These are phyloP conservation scores for Lontra canadensis DNA, from an alignment of 2,113 vertebrate species.

Conservation along the genomic window DNA sequence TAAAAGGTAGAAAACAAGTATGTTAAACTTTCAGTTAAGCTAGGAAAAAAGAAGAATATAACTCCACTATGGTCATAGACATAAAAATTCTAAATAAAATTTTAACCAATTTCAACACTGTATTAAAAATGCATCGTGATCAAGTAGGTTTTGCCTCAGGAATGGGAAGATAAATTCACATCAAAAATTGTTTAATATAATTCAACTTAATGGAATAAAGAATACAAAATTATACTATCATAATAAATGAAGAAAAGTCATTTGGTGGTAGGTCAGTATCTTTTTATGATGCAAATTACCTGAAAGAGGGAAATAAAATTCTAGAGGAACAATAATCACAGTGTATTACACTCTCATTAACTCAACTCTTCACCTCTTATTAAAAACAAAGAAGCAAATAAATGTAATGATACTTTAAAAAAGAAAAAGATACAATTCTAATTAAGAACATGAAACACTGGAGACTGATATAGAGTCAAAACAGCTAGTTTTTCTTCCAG, in stretches of 20 bases:
- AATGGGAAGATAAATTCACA: background rate
- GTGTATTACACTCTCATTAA: background rate
- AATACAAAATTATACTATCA: background rate
- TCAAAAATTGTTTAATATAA: background rate
- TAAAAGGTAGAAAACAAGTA: background rate
- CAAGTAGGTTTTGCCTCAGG: background rate
- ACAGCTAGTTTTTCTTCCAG: background rate
- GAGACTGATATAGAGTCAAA: background rate
- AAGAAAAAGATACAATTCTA: background rate
- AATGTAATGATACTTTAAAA: background rate
- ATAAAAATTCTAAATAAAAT: background rate
- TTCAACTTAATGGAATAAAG: background rate
- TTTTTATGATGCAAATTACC: background rate
- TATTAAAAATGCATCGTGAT: background rate
- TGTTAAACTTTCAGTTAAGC: background rate
- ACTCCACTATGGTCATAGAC: background rate
- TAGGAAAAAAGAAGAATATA: background rate
- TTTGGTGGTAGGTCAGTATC: background rate
- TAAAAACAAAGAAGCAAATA: background rate
- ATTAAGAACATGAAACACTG: background rate
- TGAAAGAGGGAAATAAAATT: background rate
- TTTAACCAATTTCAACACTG: background rate
- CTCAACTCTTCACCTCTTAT: background rate
- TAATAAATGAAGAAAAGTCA: background rate
- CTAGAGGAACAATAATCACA: background rate